Conservation (phyloP, 2,797 vertebrate genomes). For the Aulostomus chinensis region DNA sequence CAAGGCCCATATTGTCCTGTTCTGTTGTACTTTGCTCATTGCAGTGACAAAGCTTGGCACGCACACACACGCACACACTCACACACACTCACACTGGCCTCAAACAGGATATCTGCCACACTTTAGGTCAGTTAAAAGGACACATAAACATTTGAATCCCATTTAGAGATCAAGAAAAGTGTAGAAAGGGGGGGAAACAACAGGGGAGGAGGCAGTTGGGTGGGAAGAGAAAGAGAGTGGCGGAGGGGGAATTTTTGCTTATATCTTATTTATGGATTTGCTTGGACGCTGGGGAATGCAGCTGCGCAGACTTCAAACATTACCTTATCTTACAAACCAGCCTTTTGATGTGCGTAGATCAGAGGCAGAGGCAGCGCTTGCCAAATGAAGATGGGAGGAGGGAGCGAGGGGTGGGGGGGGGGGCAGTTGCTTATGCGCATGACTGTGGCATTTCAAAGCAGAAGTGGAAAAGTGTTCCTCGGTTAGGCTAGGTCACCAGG, state of each 20-base stretch:
- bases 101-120: slow-evolving; percentile 63
- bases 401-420: slow-evolving; percentile 28
- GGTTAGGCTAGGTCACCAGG: slow-evolving; percentile 85
- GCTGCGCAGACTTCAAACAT: slow-evolving; percentile 94
- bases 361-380: slow-evolving; percentile 88
- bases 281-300: slow-evolving; percentile 91
- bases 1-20: slow-evolving; percentile 51
- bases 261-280: slow-evolving; percentile 95
- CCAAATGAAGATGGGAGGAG: slow-evolving; percentile 86
- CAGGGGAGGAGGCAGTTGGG: slow-evolving; percentile 53
- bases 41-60: slow-evolving; percentile 50
- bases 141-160: slow-evolving; percentile 77
- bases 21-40: slow-evolving; percentile 68
- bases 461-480: slow-evolving; percentile 81
- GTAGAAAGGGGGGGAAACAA: slow-evolving; percentile 34
- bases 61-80: slow-evolving; percentile 3
- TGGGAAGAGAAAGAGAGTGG: slow-evolving; percentile 57
- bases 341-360: slow-evolving; percentile 95
- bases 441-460: slow-evolving; percentile 90
- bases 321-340: slow-evolving; percentile 98
- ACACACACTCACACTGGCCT: slow-evolving; percentile 53
- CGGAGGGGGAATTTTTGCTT: slow-evolving; percentile 76
- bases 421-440: slow-evolving; percentile 75
- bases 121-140: slow-evolving; percentile 78
- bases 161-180: slow-evolving; percentile 76